A percentile compares a stretch with the other conserved stretches of the same genome.
These are phyloP conservation scores for Rattus norvegicus DNA, from an alignment of 2,113 vertebrate genomes.

Conservation along the genomic window DNA sequence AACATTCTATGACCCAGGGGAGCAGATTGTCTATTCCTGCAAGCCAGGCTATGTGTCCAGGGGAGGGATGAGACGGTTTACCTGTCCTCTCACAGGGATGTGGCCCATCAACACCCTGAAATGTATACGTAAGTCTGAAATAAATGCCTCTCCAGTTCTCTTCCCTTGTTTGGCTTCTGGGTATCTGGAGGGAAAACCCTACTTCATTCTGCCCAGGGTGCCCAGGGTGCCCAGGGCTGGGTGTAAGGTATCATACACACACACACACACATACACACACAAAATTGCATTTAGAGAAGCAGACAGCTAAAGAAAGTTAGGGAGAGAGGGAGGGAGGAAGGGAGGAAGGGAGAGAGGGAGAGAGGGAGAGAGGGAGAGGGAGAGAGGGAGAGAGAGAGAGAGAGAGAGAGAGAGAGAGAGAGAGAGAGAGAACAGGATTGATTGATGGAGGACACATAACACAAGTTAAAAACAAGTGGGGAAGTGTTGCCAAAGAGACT, in stretches of 20 bases:
- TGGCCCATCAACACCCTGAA: slow-evolving; percentile 88
- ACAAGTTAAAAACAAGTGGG: not conserved
- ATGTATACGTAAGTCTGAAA: slow-evolving; percentile 90
- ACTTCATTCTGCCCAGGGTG: not conserved
- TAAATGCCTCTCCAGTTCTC: fast-evolving
- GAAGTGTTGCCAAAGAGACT: not conserved
- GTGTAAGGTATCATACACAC: not conserved
- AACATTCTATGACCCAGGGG: slow-evolving; percentile 85
- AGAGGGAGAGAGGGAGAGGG: no score
- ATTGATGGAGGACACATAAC: not conserved
- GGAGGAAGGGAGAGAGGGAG: not conserved
- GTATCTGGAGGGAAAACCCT: fast-evolving
- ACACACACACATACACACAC: not conserved
- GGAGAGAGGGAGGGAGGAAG: not conserved
- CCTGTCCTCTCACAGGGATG: slow-evolving; percentile 83
- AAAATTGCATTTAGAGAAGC: not conserved
- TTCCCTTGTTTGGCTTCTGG: not conserved
- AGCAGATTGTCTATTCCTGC: slow-evolving; percentile 85
- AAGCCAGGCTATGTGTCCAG: slow-evolving; percentile 84
- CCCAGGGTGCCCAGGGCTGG: not conserved
- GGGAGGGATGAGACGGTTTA: slow-evolving; percentile 83
- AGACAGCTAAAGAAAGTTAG: not conserved
- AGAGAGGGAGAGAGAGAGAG: not conserved
- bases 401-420: not conserved
- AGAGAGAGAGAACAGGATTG: not conserved